Evolutionary conservation across 2,797 vertebrate species (phyloP).

Genomic region (Sebastes vulpes): DNA sequence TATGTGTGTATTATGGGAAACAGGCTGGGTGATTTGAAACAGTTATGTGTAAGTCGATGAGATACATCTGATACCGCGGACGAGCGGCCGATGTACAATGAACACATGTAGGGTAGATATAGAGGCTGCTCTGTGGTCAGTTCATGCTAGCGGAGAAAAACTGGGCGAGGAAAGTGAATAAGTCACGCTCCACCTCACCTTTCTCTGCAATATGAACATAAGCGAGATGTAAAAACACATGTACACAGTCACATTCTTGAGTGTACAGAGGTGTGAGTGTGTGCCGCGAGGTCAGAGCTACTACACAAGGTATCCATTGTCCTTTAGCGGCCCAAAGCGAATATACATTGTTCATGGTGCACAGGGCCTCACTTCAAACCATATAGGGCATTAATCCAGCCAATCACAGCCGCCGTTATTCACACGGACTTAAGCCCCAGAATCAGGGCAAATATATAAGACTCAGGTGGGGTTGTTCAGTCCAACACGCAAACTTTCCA

Average conservation of each 20-base stretch:
- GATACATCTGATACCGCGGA: conserved; percentile 11
- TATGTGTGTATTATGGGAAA: conserved; percentile 35
- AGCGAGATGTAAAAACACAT: background rate
- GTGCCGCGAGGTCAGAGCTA: conserved; percentile 19
- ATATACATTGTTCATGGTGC: conserved; percentile 52
- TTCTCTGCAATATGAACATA: conserved; percentile 1
- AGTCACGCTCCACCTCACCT: conserved; percentile 14
- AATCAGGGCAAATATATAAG: conserved; percentile 38
- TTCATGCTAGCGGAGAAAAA: background rate
- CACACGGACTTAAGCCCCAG: conserved; percentile 36
- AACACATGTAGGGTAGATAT: conserved; percentile 14
- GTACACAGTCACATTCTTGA: conserved; percentile 5
- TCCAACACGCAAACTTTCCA: background rate
- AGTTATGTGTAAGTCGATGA: background rate
- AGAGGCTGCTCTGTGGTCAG: background rate
- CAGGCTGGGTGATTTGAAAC: conserved; percentile 29
- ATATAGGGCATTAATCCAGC: conserved; percentile 35
- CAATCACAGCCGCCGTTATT: conserved; percentile 41
- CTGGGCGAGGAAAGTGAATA: background rate
- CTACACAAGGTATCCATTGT: conserved; percentile 64
- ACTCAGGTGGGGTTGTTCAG: conserved; percentile 28
- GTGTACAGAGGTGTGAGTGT: conserved; percentile 20
- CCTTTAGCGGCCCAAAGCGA: conserved; percentile 1
- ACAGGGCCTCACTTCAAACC: conserved; percentile 57
- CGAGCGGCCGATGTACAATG: background rate